Conservation (phyloP, 2,797 vertebrate species). For the Gymnoscopelus microlampas region DNA sequence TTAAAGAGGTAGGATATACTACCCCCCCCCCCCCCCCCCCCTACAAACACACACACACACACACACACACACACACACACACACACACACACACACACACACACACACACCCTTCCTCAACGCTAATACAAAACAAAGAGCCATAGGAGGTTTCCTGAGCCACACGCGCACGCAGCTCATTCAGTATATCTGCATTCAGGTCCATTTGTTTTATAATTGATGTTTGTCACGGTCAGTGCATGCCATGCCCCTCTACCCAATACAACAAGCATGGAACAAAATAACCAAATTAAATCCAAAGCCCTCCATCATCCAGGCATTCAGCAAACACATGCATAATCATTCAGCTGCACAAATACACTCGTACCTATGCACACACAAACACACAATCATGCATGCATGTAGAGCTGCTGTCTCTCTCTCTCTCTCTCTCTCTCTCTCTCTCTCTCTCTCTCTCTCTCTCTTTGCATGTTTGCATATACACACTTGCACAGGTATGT, state of each 20-base stretch:
- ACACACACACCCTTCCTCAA: neutral
- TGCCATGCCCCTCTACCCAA: slow-evolving; percentile 50
- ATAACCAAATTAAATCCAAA: slow-evolving; percentile 62
- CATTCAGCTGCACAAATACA: slow-evolving; percentile 41
- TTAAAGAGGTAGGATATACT: slow-evolving; percentile 36
- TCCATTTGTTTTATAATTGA: slow-evolving; percentile 63
- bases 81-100: neutral
- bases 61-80: no score
- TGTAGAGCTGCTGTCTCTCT: neutral
- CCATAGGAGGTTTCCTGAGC: neutral
- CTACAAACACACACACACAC: slow-evolving; percentile 2
- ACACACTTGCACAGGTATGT: no score
- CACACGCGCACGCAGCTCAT: neutral
- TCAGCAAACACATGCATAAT: slow-evolving; percentile 44
- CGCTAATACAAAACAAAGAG: no score
- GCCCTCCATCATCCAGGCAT: slow-evolving; percentile 46
- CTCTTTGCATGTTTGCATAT: no score
- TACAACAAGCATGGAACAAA: slow-evolving; percentile 60
- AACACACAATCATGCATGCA: neutral
- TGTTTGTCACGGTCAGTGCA: slow-evolving; percentile 56
- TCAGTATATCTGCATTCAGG: slow-evolving; percentile 62
- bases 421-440: no score
- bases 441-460: no score
- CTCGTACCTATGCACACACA: slow-evolving; percentile 18
- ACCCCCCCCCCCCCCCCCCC: slow-evolving; percentile 29